These are phyloP conservation scores for Drosophila burlai DNA, from an alignment of 1,140 invertebrate species.

Conservation along the genomic window DNA sequence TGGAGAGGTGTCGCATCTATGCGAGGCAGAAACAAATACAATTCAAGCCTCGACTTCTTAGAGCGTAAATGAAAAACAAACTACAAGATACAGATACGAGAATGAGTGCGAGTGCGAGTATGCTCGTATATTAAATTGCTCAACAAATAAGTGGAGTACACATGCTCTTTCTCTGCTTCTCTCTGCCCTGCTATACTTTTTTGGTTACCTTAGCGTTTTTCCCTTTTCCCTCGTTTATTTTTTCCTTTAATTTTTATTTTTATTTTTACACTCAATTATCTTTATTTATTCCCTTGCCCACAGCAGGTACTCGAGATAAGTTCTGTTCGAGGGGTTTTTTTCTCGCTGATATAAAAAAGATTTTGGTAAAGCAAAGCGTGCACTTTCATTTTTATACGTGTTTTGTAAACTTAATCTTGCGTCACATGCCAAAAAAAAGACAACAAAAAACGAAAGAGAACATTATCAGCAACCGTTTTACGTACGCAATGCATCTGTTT, in stretches of 20 bases:
- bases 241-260: slow-evolving; percentile 37
- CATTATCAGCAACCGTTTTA: slow-evolving; percentile 37
- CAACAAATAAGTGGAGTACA: slow-evolving; percentile 52
- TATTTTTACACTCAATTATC: slow-evolving; percentile 62
- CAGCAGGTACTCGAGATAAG: slow-evolving; percentile 61
- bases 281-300: slow-evolving; percentile 57
- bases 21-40: slow-evolving; percentile 38
- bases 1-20: slow-evolving; percentile 48
- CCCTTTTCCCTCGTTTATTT: slow-evolving; percentile 32
- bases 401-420: slow-evolving; percentile 26
- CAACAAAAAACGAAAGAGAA: slow-evolving; percentile 8
- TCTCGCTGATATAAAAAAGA: slow-evolving; percentile 37
- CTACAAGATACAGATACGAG: slow-evolving; percentile 49
- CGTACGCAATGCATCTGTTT: slow-evolving; percentile 54
- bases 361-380: slow-evolving; percentile 40
- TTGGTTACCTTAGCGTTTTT: slow-evolving; percentile 45
- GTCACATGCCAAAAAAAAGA: slow-evolving; percentile 34
- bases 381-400: slow-evolving; percentile 59
- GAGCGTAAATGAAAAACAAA: slow-evolving; percentile 68
- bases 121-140: slow-evolving; percentile 63
- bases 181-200: slow-evolving; percentile 12
- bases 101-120: not conserved
- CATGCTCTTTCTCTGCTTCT: slow-evolving; percentile 1
- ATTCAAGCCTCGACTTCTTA: slow-evolving; percentile 17
- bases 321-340: slow-evolving; percentile 27